Evolutionary conservation across 2,797 vertebrate genomes (phyloP).

Genomic region (Hylomyscus alleni): DNA sequence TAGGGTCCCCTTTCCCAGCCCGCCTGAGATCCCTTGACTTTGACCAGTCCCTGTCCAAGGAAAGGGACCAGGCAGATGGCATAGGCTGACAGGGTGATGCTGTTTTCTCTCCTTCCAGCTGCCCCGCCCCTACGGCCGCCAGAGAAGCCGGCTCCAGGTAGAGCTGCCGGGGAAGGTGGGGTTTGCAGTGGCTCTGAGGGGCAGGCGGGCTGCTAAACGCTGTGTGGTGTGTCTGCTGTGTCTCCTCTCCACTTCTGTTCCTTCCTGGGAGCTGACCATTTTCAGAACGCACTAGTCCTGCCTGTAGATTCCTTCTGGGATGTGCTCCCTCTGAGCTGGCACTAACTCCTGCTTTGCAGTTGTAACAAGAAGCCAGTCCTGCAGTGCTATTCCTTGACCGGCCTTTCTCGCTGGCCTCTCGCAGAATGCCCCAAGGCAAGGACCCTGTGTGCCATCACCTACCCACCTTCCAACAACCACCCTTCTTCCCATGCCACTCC

Average conservation of each 20-base stretch:
- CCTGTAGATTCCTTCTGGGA: background rate
- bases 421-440: rapidly evolving
- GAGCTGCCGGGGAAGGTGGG: slow-evolving; percentile 31
- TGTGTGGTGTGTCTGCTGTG: slow-evolving; percentile 54
- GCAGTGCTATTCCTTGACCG: background rate
- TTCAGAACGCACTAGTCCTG: too few relatives aligned
- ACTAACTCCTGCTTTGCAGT: background rate
- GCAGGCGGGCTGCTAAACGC: background rate
- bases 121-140: slow-evolving; percentile 78
- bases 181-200: slow-evolving; percentile 48
- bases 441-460: too few relatives aligned
- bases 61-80: background rate
- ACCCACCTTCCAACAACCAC: too few relatives aligned
- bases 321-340: background rate
- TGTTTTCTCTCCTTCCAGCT: slow-evolving; percentile 83
- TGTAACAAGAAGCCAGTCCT: too few relatives aligned
- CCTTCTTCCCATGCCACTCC: background rate
- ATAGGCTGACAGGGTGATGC: background rate
- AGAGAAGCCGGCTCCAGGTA: slow-evolving; percentile 84
- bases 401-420: background rate
- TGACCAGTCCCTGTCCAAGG: background rate
- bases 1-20: background rate
- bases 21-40: background rate
- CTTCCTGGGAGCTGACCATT: background rate
- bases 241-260: background rate